These are phyloP conservation scores for Sepiola atlantica DNA, from an alignment of 2,888 invertebrate species.

Conservation along the genomic window DNA sequence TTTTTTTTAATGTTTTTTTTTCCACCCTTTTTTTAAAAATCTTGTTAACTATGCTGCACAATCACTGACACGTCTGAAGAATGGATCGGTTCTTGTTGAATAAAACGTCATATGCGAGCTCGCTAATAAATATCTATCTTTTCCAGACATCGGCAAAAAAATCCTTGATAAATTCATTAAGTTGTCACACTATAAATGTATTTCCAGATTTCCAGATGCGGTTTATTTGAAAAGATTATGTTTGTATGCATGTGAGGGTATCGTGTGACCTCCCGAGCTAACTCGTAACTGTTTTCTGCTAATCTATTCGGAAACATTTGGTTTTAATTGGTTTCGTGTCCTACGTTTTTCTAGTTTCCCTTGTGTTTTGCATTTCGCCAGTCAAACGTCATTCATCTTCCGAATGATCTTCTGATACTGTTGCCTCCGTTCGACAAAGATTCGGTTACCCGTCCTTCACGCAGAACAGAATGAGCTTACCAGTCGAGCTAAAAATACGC, in stretches of 20 bases:
- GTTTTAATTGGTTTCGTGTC: constrained; percentile 32
- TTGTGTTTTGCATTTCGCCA: not conserved
- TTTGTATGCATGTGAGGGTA: not conserved
- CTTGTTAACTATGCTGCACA: too few species aligned
- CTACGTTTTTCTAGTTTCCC: constrained; percentile 20
- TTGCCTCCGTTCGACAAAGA: not conserved
- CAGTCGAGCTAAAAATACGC: constrained; percentile 22
- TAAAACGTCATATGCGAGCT: too few species aligned
- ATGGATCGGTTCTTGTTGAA: too few species aligned
- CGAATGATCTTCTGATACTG: constrained; percentile 7
- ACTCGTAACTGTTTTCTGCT: constrained; percentile 18
- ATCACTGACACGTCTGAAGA: too few species aligned
- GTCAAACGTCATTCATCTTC: constrained; percentile 2
- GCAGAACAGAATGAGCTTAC: not conserved
- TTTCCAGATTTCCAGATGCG: not conserved
- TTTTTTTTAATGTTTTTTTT: too few species aligned
- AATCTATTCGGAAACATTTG: constrained; percentile 21
- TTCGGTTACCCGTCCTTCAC: not conserved
- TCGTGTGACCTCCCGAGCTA: not conserved
- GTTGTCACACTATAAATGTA: not conserved
- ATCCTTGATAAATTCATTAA: not conserved
- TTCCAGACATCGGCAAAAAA: not conserved
- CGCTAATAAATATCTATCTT: too few species aligned
- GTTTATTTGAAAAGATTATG: not conserved
- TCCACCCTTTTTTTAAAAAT: too few species aligned